phyloP scores from a whole-genome alignment of 2,797 vertebrate genomes.

The Etheostoma nigrum region DNA sequence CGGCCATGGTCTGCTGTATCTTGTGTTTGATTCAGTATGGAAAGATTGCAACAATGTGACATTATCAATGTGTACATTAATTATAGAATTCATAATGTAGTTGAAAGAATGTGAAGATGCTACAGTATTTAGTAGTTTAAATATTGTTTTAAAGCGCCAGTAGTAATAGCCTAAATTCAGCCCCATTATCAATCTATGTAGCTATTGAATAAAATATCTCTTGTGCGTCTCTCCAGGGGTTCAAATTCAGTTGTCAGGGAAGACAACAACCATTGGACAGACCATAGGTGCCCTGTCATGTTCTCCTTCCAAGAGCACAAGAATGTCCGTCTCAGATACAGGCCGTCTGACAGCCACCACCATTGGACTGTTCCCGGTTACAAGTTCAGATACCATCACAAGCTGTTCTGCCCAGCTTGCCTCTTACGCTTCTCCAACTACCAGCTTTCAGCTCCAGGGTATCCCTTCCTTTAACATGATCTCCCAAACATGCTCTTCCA shows the following conservation, averaged over 20 bases:
- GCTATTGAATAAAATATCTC: neutral
- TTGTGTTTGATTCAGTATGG: neutral
- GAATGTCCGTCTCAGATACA: slow-evolving; percentile 53
- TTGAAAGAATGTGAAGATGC: neutral
- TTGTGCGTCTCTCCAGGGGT: slow-evolving; percentile 60
- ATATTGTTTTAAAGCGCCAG: neutral
- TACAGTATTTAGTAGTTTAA: neutral
- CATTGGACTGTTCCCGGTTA: slow-evolving; percentile 71
- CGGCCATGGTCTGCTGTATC: neutral
- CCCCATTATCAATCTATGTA: too few relatives aligned
- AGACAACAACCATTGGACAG: slow-evolving; percentile 76
- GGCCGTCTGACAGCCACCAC: slow-evolving; percentile 67
- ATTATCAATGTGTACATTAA: neutral
- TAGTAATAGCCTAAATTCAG: neutral
- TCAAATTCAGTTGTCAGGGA: slow-evolving; percentile 79
- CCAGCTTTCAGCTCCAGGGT: slow-evolving; percentile 77
- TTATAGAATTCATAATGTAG: neutral
- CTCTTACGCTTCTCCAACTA: slow-evolving; percentile 87
- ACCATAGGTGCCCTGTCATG: slow-evolving; percentile 67
- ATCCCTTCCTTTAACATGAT: slow-evolving; percentile 75
- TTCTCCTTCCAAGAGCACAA: slow-evolving; percentile 73
- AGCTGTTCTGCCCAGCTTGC: slow-evolving; percentile 87
- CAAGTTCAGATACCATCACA: slow-evolving; percentile 75
- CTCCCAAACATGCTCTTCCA: slow-evolving; percentile 46
- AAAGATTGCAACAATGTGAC: neutral